Evolutionary conservation across 2,888 invertebrate genomes (phyloP).

Genomic region (Glyphotaelius pellucidus): DNA sequence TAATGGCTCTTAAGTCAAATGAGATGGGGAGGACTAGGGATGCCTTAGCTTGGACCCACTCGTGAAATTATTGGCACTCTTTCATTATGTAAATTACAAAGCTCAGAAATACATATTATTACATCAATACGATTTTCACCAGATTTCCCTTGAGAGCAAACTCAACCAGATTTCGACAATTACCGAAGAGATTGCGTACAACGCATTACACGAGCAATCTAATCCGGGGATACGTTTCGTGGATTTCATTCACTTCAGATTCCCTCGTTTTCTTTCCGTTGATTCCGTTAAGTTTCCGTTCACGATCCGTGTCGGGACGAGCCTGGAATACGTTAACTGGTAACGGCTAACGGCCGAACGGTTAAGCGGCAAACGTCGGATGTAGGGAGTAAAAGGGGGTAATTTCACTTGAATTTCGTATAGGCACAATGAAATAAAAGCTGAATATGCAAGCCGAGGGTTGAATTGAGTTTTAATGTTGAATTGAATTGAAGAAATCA

Average conservation of each 20-base stretch:
- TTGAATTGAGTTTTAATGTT: neutral
- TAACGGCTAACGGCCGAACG: no score
- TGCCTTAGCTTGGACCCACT: no score
- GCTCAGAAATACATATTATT: neutral
- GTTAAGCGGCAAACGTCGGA: no score
- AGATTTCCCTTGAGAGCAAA: neutral
- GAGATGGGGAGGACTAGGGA: no score
- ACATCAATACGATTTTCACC: neutral
- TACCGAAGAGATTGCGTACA: neutral
- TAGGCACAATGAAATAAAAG: neutral
- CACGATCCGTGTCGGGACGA: neutral
- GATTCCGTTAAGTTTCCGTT: neutral
- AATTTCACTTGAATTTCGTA: neutral
- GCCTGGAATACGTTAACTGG: no score
- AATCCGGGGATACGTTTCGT: neutral
- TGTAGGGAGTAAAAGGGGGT: no score
- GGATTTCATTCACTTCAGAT: neutral
- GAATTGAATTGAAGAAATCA: neutral
- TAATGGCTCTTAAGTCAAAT: no score
- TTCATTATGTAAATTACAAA: no score
- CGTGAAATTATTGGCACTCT: no score
- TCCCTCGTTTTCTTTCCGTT: neutral
- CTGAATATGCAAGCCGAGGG: neutral
- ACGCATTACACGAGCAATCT: neutral
- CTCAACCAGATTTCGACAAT: neutral